Conservation (phyloP, 2,888 invertebrate species). For the Xiphydria camelus region DNA sequence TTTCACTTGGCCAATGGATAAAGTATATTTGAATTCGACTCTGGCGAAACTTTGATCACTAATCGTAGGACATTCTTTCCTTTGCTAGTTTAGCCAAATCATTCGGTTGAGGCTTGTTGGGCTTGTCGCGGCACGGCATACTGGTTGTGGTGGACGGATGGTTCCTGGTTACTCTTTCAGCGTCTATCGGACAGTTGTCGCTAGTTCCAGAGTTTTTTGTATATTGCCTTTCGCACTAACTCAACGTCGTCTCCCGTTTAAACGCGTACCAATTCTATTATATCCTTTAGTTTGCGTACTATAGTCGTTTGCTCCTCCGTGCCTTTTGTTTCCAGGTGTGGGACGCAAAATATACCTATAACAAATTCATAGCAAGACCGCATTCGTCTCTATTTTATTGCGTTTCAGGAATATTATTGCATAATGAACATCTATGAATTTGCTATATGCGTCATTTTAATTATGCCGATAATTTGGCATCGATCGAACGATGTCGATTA, state of each 20-base stretch:
- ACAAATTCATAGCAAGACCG: no score
- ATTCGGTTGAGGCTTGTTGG: constrained; percentile 41
- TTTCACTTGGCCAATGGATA: no score
- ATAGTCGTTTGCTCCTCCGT: no score
- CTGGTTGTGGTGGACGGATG: constrained; percentile 53
- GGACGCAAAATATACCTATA: no score
- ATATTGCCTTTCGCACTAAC: constrained; percentile 28
- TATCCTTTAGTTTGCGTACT: no score
- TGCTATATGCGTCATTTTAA: no score
- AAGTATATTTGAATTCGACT: constrained; percentile 2
- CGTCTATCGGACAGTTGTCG: constrained; percentile 50
- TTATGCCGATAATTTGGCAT: no score
- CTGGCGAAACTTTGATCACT: constrained; percentile 9
- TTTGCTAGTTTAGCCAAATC: constrained; percentile 9
- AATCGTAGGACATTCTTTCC: neutral
- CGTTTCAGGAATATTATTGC: no score
- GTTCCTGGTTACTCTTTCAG: constrained; percentile 36
- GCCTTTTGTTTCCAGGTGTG: no score
- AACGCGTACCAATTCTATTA: constrained; percentile 6
- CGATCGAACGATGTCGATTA: no score
- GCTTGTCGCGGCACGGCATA: constrained; percentile 53
- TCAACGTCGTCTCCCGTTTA: constrained; percentile 21
- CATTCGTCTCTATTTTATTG: no score
- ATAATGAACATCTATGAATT: no score
- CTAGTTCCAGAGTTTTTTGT: constrained; percentile 43